Conservation (phyloP, 2,888 invertebrate species). For the Lydus trimaculatus region DNA sequence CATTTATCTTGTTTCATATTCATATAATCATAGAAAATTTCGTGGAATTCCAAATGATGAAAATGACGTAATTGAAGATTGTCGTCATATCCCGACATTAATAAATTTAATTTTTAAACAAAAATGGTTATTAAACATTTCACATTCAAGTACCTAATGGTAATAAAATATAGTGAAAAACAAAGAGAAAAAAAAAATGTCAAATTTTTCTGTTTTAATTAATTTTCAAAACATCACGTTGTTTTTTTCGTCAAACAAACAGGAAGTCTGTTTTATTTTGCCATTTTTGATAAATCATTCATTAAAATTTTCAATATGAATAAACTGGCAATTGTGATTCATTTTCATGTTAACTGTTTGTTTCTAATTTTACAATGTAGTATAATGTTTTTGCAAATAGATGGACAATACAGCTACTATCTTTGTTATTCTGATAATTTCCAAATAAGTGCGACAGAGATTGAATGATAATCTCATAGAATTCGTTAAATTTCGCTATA, state of each 20-base stretch:
- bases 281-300: constrained; percentile 3
- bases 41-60: constrained; percentile 38
- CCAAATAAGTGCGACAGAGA: too few relatives aligned
- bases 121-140: constrained; percentile 6
- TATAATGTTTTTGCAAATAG: neutral
- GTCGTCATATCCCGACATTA: constrained; percentile 33
- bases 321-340: neutral
- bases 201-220: neutral
- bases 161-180: too few relatives aligned
- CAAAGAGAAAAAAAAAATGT: neutral
- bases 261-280: neutral
- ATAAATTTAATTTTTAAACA: constrained; percentile 17
- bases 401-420: neutral
- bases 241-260: constrained; percentile 1
- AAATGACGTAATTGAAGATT: constrained; percentile 34
- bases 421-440: neutral
- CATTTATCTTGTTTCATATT: neutral
- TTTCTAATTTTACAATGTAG: neutral
- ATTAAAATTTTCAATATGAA: neutral
- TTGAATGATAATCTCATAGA: too few relatives aligned
- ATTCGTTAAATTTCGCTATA: too few relatives aligned
- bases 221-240: neutral
- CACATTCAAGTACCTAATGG: too few relatives aligned
- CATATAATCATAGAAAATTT: constrained; percentile 13
- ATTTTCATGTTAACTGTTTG: neutral